Evolutionary conservation across 2,888 invertebrate species (phyloP), one percentile per base, ranked within the genome.

Genomic region (Leucophenga maculata): DNA sequence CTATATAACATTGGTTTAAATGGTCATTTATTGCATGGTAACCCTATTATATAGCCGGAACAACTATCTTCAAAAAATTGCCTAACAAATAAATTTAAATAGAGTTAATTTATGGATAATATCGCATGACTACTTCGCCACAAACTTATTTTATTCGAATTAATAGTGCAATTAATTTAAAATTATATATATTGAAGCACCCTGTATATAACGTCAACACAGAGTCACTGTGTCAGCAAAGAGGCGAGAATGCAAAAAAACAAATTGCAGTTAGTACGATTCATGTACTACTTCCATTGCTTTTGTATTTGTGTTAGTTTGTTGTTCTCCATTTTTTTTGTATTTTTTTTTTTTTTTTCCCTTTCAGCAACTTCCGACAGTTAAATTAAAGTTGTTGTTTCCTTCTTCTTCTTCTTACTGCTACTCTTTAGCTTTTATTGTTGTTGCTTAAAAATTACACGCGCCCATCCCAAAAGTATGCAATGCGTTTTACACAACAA

Each of bases 301-400:
- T 74, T 69, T 72, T 73, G 69, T 70, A 74, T 72, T 72, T 80
- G 76, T 68, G 74, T 72, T 78, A 26, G 69, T 69, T 74, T 50
- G 14, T 54, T 74, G 70, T 74, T 54, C n/a, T 46, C 3, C n/a
- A 39, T 18, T 74, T 72, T 72, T 71, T 74, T 50, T 8, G 6
- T 22, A 14, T 57, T 9, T 50, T 50, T 60, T 31, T 18, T 60
- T 11, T 68, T 68, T 52, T 22, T 31, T n/a, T 31, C 16, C 3
- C 16, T 16, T 18, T 60, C 60, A 54, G 44, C 67, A 68, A 82
- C 82, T 86, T 85, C 84, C 85, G 85, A 81, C 85, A 84, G 82
- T 84, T 84, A 84, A 85, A 84, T 85, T 84, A 84, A 84, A 85
- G 83, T 80, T 80, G 73, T 77, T 75, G 73, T 69, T 67, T 77